A percentile compares a stretch with the other conserved stretches of the same genome.
phyloP scores from a whole-genome alignment of 2,113 vertebrate species.

The Phrynocephalus versicolor region DNA sequence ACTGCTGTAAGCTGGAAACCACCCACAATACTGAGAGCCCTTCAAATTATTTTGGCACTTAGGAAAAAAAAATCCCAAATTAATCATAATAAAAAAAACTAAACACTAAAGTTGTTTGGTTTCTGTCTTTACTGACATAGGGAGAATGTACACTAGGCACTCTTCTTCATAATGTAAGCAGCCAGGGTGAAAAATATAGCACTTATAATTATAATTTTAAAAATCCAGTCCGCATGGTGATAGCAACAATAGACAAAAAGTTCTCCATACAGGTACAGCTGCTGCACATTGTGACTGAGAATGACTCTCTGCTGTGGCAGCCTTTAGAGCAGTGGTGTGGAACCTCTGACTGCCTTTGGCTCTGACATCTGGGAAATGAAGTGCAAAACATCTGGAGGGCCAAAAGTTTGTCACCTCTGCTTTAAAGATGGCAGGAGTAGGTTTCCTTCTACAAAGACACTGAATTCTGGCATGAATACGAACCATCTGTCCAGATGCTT shows the following conservation, averaged over 20 bases:
- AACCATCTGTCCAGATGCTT: constrained; percentile 56
- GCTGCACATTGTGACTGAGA: background rate
- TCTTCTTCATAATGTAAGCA: no score
- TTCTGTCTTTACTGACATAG: no score
- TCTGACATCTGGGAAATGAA: background rate
- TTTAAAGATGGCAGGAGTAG: background rate
- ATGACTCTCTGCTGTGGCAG: background rate
- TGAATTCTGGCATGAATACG: constrained; percentile 43
- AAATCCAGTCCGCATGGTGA: no score
- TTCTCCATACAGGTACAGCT: background rate
- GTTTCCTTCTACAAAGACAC: background rate
- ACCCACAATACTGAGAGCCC: background rate
- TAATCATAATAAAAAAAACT: no score
- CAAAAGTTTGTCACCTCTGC: background rate
- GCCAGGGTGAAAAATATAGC: no score
- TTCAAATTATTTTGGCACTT: background rate
- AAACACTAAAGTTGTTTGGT: no score
- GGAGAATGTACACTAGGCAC: no score
- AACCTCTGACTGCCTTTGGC: background rate
- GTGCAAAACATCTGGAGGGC: background rate
- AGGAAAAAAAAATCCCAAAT: background rate
- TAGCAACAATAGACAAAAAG: no score
- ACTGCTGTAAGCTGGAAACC: background rate
- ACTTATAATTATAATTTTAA: no score
- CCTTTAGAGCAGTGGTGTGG: background rate